Conservation (phyloP, 2,888 invertebrate genomes). For the Silvanus unidentatus region DNA sequence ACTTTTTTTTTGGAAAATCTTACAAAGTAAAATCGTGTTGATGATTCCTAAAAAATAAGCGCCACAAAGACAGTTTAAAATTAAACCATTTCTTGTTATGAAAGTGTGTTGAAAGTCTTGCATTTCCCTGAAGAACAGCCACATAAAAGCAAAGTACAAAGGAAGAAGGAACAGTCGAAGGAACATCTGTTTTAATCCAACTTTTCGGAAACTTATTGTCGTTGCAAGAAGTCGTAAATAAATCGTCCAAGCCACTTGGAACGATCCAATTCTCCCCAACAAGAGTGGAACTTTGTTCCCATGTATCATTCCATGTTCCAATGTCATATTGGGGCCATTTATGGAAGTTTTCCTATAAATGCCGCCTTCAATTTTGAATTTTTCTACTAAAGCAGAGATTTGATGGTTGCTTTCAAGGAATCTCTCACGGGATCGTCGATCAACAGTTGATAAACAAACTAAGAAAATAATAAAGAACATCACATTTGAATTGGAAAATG, state of each 20-base stretch:
- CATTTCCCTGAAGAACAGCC: conserved; percentile 69
- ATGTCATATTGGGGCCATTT: conserved; percentile 48
- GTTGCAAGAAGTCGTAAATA: conserved; percentile 70
- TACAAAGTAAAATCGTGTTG: conserved; percentile 64
- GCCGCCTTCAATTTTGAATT: conserved; percentile 82
- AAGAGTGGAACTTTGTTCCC: conserved; percentile 66
- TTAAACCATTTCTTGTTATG: conserved; percentile 63
- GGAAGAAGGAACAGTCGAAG: conserved; percentile 70
- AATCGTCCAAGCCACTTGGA: conserved; percentile 63
- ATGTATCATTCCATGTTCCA: conserved; percentile 48
- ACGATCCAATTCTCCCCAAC: conserved; percentile 65
- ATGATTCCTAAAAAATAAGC: conserved; percentile 64
- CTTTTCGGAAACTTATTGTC: conserved; percentile 70
- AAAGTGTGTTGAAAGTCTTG: conserved; percentile 64
- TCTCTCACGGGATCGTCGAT: conserved; percentile 77
- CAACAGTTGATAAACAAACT: conserved; percentile 74
- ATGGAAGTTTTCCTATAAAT: conserved; percentile 61
- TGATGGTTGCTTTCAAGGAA: conserved; percentile 92
- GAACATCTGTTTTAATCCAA: conserved; percentile 70
- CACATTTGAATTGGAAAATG: neutral
- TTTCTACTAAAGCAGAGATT: conserved; percentile 84
- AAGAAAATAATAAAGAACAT: no score
- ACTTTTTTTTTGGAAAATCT: conserved; percentile 41
- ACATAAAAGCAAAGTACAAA: conserved; percentile 68
- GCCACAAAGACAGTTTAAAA: conserved; percentile 63